phyloP scores from a whole-genome alignment of 2,888 invertebrate genomes.

The Labia minor region DNA sequence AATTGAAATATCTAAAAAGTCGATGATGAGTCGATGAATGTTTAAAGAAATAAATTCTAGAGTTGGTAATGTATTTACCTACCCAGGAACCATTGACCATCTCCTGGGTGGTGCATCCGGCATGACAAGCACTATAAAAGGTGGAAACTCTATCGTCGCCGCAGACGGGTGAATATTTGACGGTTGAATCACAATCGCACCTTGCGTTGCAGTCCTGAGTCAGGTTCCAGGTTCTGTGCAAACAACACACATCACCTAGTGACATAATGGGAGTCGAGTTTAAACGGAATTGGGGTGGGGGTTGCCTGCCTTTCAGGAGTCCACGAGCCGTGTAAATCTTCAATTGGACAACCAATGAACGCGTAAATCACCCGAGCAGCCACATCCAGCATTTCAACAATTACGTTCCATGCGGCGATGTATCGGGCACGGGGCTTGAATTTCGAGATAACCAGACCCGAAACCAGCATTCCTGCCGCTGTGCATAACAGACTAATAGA shows the following conservation, averaged over 20 bases:
- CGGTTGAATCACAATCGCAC: slow-evolving; percentile 32
- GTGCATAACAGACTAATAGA: slow-evolving; percentile 32
- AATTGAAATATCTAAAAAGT: too few species aligned
- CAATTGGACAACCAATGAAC: slow-evolving; percentile 32
- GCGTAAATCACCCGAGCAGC: slow-evolving; percentile 30
- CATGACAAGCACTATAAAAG: slow-evolving; percentile 42
- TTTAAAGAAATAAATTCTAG: too few species aligned
- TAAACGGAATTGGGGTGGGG: too few species aligned
- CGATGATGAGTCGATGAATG: too few species aligned
- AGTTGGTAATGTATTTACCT: too few species aligned
- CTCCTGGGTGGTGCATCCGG: slow-evolving; percentile 35
- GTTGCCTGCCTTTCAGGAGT: background rate
- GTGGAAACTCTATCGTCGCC: slow-evolving; percentile 32
- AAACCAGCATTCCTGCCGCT: slow-evolving; percentile 30
- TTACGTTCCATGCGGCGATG: slow-evolving; percentile 32
- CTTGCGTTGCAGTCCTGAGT: slow-evolving; percentile 32
- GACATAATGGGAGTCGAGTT: too few species aligned
- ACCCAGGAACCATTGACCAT: slow-evolving; percentile 26
- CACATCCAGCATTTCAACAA: slow-evolving; percentile 31
- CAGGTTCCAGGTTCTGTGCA: slow-evolving; percentile 29
- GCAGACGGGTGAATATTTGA: slow-evolving; percentile 37
- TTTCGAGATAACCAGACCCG: slow-evolving; percentile 30
- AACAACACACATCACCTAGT: slow-evolving; percentile 19
- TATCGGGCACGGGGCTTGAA: slow-evolving; percentile 32
- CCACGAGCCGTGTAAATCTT: slow-evolving; percentile 23